Conservation (phyloP, 2,797 vertebrate species). For the Petrocephalus schoutedeni region DNA sequence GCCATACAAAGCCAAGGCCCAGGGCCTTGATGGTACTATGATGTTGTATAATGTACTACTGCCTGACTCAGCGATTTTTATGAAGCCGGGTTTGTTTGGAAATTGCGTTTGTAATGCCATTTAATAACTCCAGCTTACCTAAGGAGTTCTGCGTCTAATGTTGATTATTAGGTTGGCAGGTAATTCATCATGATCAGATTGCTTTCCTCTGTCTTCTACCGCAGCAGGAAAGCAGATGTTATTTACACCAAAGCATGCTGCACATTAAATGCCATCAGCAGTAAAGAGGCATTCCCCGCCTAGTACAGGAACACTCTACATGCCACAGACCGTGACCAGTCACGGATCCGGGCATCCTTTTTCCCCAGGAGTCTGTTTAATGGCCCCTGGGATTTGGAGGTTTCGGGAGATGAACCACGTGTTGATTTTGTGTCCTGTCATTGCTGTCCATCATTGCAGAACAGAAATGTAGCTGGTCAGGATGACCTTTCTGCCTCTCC, state of each 20-base stretch:
- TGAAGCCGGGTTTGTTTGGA: not conserved
- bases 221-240: not conserved
- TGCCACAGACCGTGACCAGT: not conserved
- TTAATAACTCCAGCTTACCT: not conserved
- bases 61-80: not conserved
- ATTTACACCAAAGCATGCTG: not conserved
- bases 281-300: not conserved
- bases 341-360: not conserved
- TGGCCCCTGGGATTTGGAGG: not conserved
- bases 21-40: not conserved
- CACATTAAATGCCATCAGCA: not conserved
- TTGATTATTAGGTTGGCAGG: not conserved
- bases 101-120: not conserved
- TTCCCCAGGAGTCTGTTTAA: not conserved
- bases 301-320: not conserved
- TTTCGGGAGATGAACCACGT: not conserved
- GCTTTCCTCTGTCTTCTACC: not conserved
- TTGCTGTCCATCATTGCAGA: no score
- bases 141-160: not conserved
- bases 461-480: not conserved
- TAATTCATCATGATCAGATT: slow-evolving; percentile 5
- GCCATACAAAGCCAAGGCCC: no score
- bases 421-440: not conserved
- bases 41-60: not conserved
- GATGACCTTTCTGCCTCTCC: not conserved